Percentiles rank a stretch among this genome's conserved stretches.
These are phyloP conservation scores for Heliornis fulica DNA, from an alignment of 2,113 vertebrate species.

Conservation along the genomic window DNA sequence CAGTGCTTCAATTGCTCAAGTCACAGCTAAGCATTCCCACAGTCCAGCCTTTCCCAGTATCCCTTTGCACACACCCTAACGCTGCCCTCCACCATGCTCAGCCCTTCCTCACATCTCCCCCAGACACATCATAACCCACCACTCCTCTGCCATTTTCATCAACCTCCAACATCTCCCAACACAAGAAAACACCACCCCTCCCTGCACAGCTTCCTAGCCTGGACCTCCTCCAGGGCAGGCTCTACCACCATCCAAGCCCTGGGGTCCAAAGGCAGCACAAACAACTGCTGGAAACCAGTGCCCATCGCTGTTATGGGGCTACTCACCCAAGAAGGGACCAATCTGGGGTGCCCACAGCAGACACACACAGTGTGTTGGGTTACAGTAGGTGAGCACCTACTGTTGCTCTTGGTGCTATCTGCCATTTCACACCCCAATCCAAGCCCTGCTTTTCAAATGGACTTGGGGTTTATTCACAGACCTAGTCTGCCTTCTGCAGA, in stretches of 20 bases:
- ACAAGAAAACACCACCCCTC: not conserved
- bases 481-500: not conserved
- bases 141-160: not conserved
- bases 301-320: not conserved
- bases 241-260: not conserved
- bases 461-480: not conserved
- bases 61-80: not conserved
- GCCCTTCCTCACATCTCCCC: too few relatives aligned
- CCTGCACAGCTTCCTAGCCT: not conserved
- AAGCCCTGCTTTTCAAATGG: not conserved
- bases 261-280: not conserved
- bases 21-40: not conserved
- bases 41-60: not conserved
- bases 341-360: not conserved
- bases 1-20: not conserved
- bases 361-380: accelerated
- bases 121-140: not conserved
- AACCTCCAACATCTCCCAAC: not conserved
- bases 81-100: too few relatives aligned
- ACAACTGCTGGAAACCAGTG: not conserved
- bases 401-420: not conserved
- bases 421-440: not conserved
- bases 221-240: not conserved
- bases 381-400: not conserved
- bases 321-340: not conserved